Evolutionary conservation across 1,140 invertebrate genomes (phyloP).

Genomic region (Drosophila auraria): DNA sequence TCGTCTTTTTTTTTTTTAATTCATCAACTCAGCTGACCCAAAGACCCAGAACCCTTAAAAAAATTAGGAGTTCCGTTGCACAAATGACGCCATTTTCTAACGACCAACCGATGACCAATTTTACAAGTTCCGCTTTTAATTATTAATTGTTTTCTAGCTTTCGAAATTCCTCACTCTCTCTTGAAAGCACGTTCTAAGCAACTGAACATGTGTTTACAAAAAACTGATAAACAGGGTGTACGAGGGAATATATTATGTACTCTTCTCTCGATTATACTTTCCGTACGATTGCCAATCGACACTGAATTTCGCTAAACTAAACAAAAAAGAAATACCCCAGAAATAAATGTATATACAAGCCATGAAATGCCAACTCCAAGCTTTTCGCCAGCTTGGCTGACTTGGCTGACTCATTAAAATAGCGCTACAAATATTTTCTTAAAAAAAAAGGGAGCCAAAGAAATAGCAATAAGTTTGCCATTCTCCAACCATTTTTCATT

Average conservation of each 20-base stretch:
- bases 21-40: slow-evolving; percentile 75
- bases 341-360: slow-evolving; percentile 25
- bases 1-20: slow-evolving; percentile 46
- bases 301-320: slow-evolving; percentile 61
- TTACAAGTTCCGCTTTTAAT: slow-evolving; percentile 31
- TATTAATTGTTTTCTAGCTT: slow-evolving; percentile 27
- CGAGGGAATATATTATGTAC: slow-evolving; percentile 20
- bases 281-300: slow-evolving; percentile 45
- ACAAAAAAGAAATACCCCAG: slow-evolving; percentile 19
- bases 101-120: slow-evolving; percentile 20
- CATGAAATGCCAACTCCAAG: slow-evolving; percentile 41
- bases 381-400: slow-evolving; percentile 42
- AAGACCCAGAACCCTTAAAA: slow-evolving; percentile 49
- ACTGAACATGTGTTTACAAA: slow-evolving; percentile 25
- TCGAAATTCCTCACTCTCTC: slow-evolving; percentile 18
- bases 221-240: slow-evolving; percentile 1
- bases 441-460: slow-evolving; percentile 6
- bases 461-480: slow-evolving; percentile 23
- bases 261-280: slow-evolving; percentile 39
- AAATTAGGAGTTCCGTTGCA: slow-evolving; percentile 5
- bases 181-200: slow-evolving; percentile 41
- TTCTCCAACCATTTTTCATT: slow-evolving; percentile 63
- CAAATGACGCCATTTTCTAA: slow-evolving; percentile 28
- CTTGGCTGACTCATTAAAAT: slow-evolving; percentile 79
- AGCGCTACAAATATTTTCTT: slow-evolving; percentile 57